A percentile compares a stretch with the other conserved stretches of the same genome.
phyloP scores from a whole-genome alignment of 2,797 vertebrate species.

The Tolypeutes matacus region DNA sequence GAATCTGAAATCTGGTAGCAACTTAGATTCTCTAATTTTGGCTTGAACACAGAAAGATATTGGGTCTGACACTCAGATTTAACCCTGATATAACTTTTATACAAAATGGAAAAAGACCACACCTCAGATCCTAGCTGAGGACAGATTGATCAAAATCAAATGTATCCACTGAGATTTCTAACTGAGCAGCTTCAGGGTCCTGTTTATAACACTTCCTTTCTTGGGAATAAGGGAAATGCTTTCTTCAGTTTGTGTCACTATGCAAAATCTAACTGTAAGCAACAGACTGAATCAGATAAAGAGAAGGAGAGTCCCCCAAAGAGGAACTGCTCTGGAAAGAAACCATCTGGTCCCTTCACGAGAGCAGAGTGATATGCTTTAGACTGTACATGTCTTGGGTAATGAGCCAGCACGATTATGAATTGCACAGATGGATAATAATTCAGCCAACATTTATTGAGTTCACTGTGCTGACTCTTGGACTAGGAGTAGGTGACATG shows the following conservation, averaged over 20 bases:
- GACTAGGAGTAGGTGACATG: background rate
- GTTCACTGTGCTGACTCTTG: background rate
- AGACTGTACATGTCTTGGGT: background rate
- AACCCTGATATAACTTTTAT: background rate
- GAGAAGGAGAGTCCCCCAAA: background rate
- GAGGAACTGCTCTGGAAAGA: background rate
- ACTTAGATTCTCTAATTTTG: background rate
- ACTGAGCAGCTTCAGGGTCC: background rate
- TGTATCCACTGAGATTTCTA: background rate
- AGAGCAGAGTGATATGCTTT: background rate
- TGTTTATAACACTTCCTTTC: conserved; percentile 42
- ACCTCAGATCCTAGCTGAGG: background rate
- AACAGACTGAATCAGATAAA: background rate
- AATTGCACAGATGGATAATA: accelerated
- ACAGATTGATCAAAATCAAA: background rate
- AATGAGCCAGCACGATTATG: accelerated
- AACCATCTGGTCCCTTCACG: background rate
- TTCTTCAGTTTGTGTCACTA: background rate
- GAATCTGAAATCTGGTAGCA: background rate
- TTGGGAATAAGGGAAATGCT: background rate
- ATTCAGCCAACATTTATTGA: background rate
- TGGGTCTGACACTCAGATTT: background rate
- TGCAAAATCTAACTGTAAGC: background rate
- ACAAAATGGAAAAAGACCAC: background rate
- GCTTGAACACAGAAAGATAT: background rate